These are phyloP conservation scores for Sebastes variabilis DNA, from an alignment of 2,797 vertebrate species.

Conservation along the genomic window DNA sequence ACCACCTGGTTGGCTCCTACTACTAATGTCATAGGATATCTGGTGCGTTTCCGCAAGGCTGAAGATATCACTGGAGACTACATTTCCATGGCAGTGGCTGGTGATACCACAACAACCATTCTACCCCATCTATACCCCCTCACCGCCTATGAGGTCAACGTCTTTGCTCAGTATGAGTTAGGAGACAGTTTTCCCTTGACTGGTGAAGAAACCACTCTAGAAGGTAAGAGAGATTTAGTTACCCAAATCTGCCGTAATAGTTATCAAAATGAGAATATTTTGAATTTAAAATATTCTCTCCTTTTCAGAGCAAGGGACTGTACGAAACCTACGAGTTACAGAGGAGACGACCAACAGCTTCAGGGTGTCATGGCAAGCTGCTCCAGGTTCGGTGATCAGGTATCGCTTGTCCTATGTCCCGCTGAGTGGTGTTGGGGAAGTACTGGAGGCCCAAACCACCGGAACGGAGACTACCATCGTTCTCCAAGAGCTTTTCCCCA, in stretches of 20 bases:
- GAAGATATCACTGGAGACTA: conserved; percentile 85
- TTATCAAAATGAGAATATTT: background rate
- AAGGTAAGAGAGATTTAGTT: conserved; percentile 81
- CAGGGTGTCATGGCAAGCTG: conserved; percentile 89
- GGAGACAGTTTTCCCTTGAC: conserved; percentile 91
- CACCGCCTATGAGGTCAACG: conserved; percentile 91
- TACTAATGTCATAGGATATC: conserved; percentile 85
- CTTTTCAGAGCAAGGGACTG: conserved; percentile 84
- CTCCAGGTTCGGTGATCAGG: conserved; percentile 91
- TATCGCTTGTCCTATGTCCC: conserved; percentile 90
- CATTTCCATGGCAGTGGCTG: conserved; percentile 87
- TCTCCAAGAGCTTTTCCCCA: conserved; percentile 81
- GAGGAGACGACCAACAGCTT: conserved; percentile 92
- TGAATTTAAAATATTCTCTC: background rate
- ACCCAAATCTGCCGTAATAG: background rate
- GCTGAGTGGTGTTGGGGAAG: conserved; percentile 74
- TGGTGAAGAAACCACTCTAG: conserved; percentile 93
- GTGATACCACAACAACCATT: conserved; percentile 84
- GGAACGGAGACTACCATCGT: conserved; percentile 79
- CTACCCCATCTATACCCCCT: conserved; percentile 89
- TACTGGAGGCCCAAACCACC: conserved; percentile 70
- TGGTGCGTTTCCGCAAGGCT: conserved; percentile 91
- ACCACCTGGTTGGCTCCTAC: conserved; percentile 87
- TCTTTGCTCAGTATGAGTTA: conserved; percentile 92
- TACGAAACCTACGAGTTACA: conserved; percentile 88